Base-by-base conservation (phyloP, 2,113 vertebrate species). In the pig (Sus scrofa) region DNA sequence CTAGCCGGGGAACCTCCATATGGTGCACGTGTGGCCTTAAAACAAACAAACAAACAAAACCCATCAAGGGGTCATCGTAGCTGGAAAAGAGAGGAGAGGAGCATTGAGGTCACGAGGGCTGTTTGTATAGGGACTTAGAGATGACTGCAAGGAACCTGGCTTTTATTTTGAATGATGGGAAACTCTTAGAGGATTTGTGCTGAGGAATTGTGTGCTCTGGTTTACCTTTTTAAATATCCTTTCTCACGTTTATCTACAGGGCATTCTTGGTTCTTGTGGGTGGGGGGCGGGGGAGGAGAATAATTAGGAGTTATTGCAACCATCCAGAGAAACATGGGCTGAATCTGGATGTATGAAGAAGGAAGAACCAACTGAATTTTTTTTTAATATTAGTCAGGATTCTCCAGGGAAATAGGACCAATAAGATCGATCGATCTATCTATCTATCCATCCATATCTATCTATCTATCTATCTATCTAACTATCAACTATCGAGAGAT, bases 81-180 rank as follows among this genome's bases (percentile, higher is more conserved):
- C 44, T 20, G 13, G 16, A 56, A 26, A 24, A 52, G 19, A 32
- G 20, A 34, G 7, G 2, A 62, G 4, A 14, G 32, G 3, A 10
- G 0, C 2, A 16, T 7, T 32, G 44, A 81, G 67, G 11, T 44
- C 15, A 5, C 7, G 2, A 11, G 12, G 19, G 10, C 0, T 6
- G 2, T 73, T 60, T 37, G 32, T 3, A 1, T 9, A 60, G 15
- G 26, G 11, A 15, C 32, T 85, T 39, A 19, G 0, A 70, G 11
- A 37, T 20, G 6, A 18, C 20, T 65, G 14, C 24, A 81, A n/a
- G 4, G 13, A 60, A 19, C 39, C 3, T 70, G 19, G 1, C 5
- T 74, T 67, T 63, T 63, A 89, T 68, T 26, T 37, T 84, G 37
- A 62, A n/a, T n/a, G 8, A 37, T 39, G 22, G 8, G 9, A 79